These are phyloP conservation scores for Eristalis intricaria DNA, from an alignment of 2,888 invertebrate species.

Conservation along the genomic window DNA sequence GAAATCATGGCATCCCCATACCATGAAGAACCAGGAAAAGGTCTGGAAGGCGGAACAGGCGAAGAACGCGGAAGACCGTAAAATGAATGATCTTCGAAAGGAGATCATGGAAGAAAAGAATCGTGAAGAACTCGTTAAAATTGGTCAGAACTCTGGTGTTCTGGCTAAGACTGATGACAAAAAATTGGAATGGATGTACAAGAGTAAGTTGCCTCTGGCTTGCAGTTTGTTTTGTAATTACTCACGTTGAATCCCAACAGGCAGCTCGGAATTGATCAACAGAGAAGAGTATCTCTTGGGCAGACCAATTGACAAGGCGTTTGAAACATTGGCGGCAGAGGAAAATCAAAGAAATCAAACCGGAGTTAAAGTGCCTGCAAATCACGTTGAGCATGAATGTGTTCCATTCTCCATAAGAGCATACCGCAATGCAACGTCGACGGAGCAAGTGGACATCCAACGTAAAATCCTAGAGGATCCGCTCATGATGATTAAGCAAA, in stretches of 20 bases:
- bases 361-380: conserved; percentile 82
- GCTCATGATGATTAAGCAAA: conserved; percentile 92
- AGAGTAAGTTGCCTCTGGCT: conserved; percentile 81
- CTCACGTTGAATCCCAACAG: conserved; percentile 62
- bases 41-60: conserved; percentile 91
- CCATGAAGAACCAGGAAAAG: conserved; percentile 88
- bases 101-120: conserved; percentile 87
- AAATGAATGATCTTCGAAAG: conserved; percentile 86
- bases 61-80: conserved; percentile 86
- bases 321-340: conserved; percentile 85
- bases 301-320: conserved; percentile 87
- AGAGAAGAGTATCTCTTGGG: conserved; percentile 95
- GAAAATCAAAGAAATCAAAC: conserved; percentile 81
- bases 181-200: conserved; percentile 95
- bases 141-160: conserved; percentile 83
- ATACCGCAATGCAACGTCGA: conserved; percentile 81
- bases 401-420: conserved; percentile 88
- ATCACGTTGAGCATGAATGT: conserved; percentile 88
- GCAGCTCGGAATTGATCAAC: conserved; percentile 82
- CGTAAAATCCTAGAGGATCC: conserved; percentile 97
- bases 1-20: conserved; percentile 91
- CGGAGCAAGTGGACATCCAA: conserved; percentile 91
- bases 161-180: conserved; percentile 81
- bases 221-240: background rate
- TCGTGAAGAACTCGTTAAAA: conserved; percentile 85